Evolutionary conservation across 2,888 invertebrate species (phyloP).

Genomic region (Dynastes tityus): DNA sequence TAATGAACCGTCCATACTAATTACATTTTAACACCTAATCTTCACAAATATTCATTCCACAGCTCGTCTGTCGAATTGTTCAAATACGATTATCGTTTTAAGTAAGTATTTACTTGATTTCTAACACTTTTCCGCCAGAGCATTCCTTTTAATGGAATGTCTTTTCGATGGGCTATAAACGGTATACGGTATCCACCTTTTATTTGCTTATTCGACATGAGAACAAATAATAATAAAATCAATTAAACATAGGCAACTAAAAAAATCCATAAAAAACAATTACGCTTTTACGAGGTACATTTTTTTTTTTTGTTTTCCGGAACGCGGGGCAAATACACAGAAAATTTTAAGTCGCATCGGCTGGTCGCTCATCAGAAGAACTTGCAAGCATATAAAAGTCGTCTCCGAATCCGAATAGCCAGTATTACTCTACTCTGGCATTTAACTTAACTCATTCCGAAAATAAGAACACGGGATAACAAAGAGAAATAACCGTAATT

Average conservation of each 20-base stretch:
- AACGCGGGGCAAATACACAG: neutral
- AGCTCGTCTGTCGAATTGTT: slow-evolving; percentile 13
- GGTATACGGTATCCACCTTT: neutral
- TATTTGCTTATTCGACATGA: neutral
- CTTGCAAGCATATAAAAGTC: slow-evolving; percentile 42
- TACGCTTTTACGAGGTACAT: slow-evolving; percentile 32
- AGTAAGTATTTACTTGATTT: slow-evolving; percentile 37
- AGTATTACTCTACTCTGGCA: slow-evolving; percentile 35
- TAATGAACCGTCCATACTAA: slow-evolving; percentile 7
- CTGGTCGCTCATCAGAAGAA: slow-evolving; percentile 28
- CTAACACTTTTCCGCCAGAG: slow-evolving; percentile 21
- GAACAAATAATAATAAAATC: slow-evolving; percentile 38
- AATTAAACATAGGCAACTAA: slow-evolving; percentile 22
- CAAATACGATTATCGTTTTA: slow-evolving; percentile 30
- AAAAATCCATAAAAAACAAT: slow-evolving; percentile 38
- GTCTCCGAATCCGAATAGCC: slow-evolving; percentile 39
- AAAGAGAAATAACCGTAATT: slow-evolving; percentile 60
- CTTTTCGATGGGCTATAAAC: slow-evolving; percentile 26
- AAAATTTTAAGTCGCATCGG: slow-evolving; percentile 20
- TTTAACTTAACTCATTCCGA: slow-evolving; percentile 54
- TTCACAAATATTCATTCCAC: neutral
- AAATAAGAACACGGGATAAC: slow-evolving; percentile 59
- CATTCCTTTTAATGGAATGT: slow-evolving; percentile 35
- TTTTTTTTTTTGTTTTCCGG: neutral
- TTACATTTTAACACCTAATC: slow-evolving; percentile 1